Evolutionary conservation across 2,797 vertebrate genomes (phyloP).

Genomic region (Enteromius unitaeniatus): DNA sequence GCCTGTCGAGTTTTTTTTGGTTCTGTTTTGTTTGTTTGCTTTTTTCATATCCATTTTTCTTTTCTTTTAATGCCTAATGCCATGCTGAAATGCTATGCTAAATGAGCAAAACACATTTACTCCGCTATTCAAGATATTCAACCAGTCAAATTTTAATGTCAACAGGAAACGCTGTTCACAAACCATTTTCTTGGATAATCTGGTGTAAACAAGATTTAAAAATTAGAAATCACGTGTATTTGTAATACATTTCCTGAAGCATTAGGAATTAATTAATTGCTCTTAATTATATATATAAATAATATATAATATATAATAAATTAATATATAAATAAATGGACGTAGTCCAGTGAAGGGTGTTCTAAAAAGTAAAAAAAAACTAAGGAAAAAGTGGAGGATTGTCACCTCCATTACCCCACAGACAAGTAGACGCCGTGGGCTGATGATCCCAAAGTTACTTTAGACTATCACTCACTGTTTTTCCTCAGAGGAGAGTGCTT

Average conservation of each 20-base stretch:
- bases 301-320: no score
- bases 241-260: neutral
- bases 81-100: neutral
- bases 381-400: slow-evolving; percentile 16
- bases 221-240: neutral
- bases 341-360: neutral
- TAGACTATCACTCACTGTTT: slow-evolving; percentile 76
- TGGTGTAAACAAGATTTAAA: neutral
- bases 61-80: neutral
- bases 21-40: neutral
- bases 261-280: no score
- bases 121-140: slow-evolving; percentile 6
- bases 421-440: slow-evolving; percentile 58
- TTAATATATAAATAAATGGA: neutral
- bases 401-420: slow-evolving; percentile 64
- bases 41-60: neutral
- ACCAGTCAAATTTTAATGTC: neutral
- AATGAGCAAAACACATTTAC: neutral
- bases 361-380: neutral
- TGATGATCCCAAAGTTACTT: slow-evolving; percentile 73
- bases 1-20: neutral
- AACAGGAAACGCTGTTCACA: neutral
- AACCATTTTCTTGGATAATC: neutral
- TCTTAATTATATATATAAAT: no score
- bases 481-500: slow-evolving; percentile 75